phyloP scores from a whole-genome alignment of 2,797 vertebrate genomes.

The Lycodopsis pacificus region DNA sequence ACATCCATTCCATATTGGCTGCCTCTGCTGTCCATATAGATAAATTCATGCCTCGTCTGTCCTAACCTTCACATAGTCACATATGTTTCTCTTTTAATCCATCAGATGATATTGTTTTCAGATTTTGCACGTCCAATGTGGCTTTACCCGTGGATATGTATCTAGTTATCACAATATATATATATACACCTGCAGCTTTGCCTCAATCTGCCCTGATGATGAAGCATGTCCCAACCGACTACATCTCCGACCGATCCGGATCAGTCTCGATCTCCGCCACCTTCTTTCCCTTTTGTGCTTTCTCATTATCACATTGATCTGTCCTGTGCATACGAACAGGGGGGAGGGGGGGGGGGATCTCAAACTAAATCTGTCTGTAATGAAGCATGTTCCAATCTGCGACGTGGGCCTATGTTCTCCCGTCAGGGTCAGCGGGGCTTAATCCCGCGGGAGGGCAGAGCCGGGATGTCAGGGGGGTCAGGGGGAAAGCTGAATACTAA shows the following conservation, averaged over 20 bases:
- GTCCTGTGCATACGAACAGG: slow-evolving; percentile 35
- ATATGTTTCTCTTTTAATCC: neutral
- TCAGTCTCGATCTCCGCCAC: slow-evolving; percentile 38
- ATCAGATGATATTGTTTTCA: neutral
- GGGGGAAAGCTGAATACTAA: slow-evolving; percentile 35
- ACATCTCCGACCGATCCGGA: slow-evolving; percentile 41
- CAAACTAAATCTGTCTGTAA: slow-evolving; percentile 70
- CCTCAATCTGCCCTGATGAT: slow-evolving; percentile 31
- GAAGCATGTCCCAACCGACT: slow-evolving; percentile 4
- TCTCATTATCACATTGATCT: slow-evolving; percentile 43
- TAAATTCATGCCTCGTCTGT: neutral
- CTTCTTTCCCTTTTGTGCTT: slow-evolving; percentile 1
- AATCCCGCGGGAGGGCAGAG: slow-evolving; percentile 62
- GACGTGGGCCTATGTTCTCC: slow-evolving; percentile 51
- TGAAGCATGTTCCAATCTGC: slow-evolving; percentile 71
- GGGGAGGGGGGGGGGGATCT: slow-evolving; percentile 38
- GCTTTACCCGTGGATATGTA: neutral
- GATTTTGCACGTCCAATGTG: neutral
- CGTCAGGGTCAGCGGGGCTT: slow-evolving; percentile 54
- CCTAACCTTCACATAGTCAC: neutral
- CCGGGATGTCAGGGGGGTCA: slow-evolving; percentile 35
- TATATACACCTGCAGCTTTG: slow-evolving; percentile 14
- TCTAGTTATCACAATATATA: neutral
- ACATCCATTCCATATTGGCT: slow-evolving; percentile 19
- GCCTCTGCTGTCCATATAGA: slow-evolving; percentile 15